phyloP scores from a whole-genome alignment of 2,113 vertebrate genomes.

The Corydoras maculifer region DNA sequence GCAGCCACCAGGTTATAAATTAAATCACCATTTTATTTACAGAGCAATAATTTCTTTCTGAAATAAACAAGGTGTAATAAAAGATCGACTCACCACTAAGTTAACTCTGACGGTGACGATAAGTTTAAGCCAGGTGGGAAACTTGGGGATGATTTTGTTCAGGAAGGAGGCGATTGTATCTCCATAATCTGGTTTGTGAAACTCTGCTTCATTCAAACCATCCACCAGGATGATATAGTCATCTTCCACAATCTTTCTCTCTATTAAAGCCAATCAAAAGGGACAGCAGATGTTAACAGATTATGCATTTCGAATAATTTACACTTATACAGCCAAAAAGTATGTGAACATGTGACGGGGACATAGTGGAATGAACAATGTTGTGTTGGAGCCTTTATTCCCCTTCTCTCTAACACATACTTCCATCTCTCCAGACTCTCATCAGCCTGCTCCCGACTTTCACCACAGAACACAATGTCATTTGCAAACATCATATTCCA shows the following conservation, averaged over 20 bases:
- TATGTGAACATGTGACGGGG: not conserved
- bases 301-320: not conserved
- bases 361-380: too few relatives aligned
- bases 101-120: slow-evolving; percentile 89
- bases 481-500: too few relatives aligned
- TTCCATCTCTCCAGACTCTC: too few relatives aligned
- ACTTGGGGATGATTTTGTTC: slow-evolving; percentile 79
- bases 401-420: too few relatives aligned
- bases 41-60: not conserved
- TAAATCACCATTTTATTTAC: too few relatives aligned
- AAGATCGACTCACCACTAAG: slow-evolving; percentile 74
- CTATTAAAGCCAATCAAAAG: slow-evolving; percentile 55
- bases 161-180: slow-evolving; percentile 94
- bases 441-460: too few relatives aligned
- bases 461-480: too few relatives aligned
- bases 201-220: slow-evolving; percentile 95
- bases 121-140: slow-evolving; percentile 91
- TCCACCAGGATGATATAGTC: slow-evolving; percentile 93
- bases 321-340: not conserved
- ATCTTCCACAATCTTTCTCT: slow-evolving; percentile 85
- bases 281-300: not conserved
- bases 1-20: too few relatives aligned
- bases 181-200: slow-evolving; percentile 97
- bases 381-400: too few relatives aligned
- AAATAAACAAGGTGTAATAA: not conserved